Evolutionary conservation across 2,797 vertebrate genomes (phyloP), one percentile per base, ranked within the genome.

Genomic region (Tympanoctomys barrerae): DNA sequence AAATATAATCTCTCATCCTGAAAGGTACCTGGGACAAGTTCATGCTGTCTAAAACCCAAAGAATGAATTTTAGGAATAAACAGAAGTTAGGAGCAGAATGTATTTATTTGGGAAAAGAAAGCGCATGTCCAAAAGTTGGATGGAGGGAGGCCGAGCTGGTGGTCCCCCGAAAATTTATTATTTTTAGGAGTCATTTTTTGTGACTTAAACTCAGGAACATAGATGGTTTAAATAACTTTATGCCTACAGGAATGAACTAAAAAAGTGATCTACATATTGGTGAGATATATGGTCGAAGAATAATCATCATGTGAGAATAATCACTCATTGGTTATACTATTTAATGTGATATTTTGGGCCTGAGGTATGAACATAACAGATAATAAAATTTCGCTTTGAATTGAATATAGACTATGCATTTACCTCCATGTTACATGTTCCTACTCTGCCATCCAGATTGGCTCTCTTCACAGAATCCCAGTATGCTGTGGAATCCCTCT

Each of bases 181-280:
- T 87, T 59, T 87, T 91, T 9, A 78, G 87, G 14, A 79, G 13
- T 8, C 31, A 80, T 8, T 80, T 8, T 79, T 87, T 79, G 24
- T 82, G 22, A 75, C 62, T 75, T 79, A 75, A 90, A 95, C 57
- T 95, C 62, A 84, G 33, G 8, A 14, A 16, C 87, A 13, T 33
- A 62, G 86, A 95, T 92, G 31, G 4, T 80, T 11, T 84, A 42
- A 87, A 96, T 84, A n/a, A 77, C 0, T 49, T 84, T 82, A 39
- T 21, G 1, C n/a, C 12, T 49, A 87, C 66, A 87, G 6, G 31
- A 14, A 7, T 80, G 46, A 49, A 10, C 52, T 87, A 1, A 62
- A 87, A 91, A 70, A 70, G 18, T 36, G 66, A n/a, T n/a, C 14
- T 68, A 36, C n/a, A 70, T 36, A 21, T 36, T 36, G 33, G 59